Percentiles rank a stretch among this genome's conserved stretches.
These are phyloP conservation scores for Myiothlypis coronata DNA, from an alignment of 2,797 vertebrate genomes.

Conservation along the genomic window DNA sequence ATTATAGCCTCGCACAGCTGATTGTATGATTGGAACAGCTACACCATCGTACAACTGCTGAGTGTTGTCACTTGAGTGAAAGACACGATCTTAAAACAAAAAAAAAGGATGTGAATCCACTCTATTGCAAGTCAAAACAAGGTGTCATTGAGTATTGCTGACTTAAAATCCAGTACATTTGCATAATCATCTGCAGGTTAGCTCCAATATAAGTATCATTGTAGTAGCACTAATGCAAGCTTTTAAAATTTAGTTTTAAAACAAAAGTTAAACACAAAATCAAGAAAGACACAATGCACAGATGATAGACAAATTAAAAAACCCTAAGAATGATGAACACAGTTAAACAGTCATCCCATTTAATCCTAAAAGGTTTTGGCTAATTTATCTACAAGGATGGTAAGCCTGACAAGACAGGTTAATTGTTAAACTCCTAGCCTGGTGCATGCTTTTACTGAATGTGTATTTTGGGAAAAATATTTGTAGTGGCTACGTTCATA, in stretches of 20 bases:
- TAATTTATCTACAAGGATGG: neutral
- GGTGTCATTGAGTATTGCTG: neutral
- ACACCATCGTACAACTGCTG: constrained; percentile 85
- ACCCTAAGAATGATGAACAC: fast-evolving
- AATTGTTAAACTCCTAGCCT: neutral
- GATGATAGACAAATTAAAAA: neutral
- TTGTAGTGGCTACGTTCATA: neutral
- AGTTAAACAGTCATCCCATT: neutral
- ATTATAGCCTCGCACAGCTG: constrained; percentile 90
- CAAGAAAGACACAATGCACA: neutral
- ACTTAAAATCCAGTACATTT: neutral
- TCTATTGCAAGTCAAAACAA: neutral
- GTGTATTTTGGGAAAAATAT: neutral
- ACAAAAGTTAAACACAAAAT: neutral
- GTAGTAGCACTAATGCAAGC: fast-evolving
- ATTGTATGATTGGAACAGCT: constrained; percentile 89
- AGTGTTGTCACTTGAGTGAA: constrained; percentile 83
- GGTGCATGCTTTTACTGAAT: neutral
- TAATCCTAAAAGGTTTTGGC: neutral
- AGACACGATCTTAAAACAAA: constrained; percentile 84
- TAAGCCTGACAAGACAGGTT: neutral
- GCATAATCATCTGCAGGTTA: neutral
- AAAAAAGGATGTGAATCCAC: neutral
- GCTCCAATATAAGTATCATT: neutral
- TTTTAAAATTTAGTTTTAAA: neutral